A percentile compares a stretch with the other conserved stretches of the same genome.
Conservation (phyloP, 2,113 vertebrate species). For the Paradoxurus hermaphroditus region DNA sequence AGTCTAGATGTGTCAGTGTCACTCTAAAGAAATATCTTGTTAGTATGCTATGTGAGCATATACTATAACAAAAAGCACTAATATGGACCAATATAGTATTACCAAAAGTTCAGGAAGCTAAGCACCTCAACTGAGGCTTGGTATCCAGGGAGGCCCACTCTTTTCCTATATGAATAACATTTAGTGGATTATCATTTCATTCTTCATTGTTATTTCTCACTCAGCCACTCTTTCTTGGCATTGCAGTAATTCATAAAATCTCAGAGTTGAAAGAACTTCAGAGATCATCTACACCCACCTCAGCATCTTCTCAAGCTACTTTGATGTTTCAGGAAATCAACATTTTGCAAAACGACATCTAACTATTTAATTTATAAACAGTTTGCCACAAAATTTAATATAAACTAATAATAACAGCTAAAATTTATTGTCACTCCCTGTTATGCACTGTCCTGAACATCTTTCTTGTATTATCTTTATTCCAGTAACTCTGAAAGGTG, state of each 20-base stretch:
- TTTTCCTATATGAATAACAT: not conserved
- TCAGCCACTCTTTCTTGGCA: not conserved
- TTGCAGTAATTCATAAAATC: conserved; percentile 21
- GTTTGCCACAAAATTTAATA: conserved; percentile 27
- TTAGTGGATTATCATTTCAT: not conserved
- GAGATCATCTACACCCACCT: not conserved
- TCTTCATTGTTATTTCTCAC: not conserved
- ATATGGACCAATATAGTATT: not conserved
- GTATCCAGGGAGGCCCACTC: not conserved
- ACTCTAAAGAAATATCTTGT: not conserved
- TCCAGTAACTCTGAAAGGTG: not conserved
- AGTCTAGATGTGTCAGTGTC: not conserved
- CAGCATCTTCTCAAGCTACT: conserved; percentile 2
- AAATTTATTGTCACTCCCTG: not conserved
- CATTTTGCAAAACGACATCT: not conserved
- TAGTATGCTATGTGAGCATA: not conserved
- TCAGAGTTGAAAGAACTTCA: not conserved
- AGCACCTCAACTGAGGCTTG: not conserved
- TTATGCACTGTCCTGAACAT: not conserved
- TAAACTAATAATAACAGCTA: conserved; percentile 1
- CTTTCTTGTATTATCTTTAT: not conserved
- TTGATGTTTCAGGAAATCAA: conserved; percentile 8
- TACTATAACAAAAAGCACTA: not conserved
- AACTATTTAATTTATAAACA: not conserved
- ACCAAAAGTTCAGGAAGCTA: not conserved